Percentiles rank a stretch among this genome's conserved stretches.
Conservation (phyloP, 1,140 invertebrate genomes). For the Drosophila dunni region DNA sequence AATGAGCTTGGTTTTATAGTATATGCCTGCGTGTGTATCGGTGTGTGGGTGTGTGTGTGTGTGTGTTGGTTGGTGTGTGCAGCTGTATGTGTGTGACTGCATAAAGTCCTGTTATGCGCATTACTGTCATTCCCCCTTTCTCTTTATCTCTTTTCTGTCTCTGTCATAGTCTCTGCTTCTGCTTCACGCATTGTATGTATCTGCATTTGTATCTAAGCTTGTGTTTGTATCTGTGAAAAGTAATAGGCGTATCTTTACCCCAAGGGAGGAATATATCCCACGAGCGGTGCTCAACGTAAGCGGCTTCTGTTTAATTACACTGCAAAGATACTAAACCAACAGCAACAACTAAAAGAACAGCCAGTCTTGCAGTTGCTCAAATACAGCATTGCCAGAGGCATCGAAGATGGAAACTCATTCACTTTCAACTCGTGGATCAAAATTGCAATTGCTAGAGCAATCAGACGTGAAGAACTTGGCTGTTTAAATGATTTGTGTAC, state of each 20-base stretch:
- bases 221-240: background rate
- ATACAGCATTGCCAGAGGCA: slow-evolving; percentile 25
- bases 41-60: slow-evolving; percentile 1
- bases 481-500: no score
- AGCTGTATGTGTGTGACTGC: slow-evolving; percentile 3
- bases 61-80: slow-evolving; percentile 2
- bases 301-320: slow-evolving; percentile 52
- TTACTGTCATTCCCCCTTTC: slow-evolving; percentile 19
- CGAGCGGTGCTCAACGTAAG: slow-evolving; percentile 8
- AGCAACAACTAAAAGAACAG: slow-evolving; percentile 6
- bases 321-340: slow-evolving; percentile 28
- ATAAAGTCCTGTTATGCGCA: slow-evolving; percentile 39
- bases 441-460: no score
- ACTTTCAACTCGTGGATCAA: background rate
- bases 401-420: background rate
- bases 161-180: slow-evolving; percentile 20
- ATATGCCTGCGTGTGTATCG: slow-evolving; percentile 12
- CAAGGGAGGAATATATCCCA: background rate
- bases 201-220: background rate
- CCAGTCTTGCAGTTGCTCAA: slow-evolving; percentile 25
- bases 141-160: slow-evolving; percentile 30
- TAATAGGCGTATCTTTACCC: slow-evolving; percentile 28
- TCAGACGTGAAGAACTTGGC: no score
- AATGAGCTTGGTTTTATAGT: slow-evolving; percentile 51
- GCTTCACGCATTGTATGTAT: background rate